Conservation (phyloP, 2,113 vertebrate species). For the Dicrurus megarhynchus region DNA sequence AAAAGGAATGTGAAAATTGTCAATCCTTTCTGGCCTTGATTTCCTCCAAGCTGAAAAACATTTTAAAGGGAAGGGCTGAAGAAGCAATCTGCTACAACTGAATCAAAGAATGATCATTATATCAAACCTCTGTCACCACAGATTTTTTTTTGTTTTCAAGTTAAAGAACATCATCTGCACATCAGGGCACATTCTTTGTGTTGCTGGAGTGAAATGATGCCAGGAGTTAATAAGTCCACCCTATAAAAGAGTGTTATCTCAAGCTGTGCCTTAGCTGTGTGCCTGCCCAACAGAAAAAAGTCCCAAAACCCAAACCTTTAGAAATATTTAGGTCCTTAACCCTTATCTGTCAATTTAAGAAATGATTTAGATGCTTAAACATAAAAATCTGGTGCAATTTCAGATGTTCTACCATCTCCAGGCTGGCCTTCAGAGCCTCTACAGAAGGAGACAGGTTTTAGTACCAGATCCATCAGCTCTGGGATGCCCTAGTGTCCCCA, state of each 20-base stretch:
- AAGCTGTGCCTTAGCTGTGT: not conserved
- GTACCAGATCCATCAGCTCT: not conserved
- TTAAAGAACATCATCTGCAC: not conserved
- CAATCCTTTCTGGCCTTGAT: not conserved
- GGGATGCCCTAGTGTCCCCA: not conserved
- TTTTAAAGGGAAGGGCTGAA: not conserved
- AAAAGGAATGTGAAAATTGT: not conserved
- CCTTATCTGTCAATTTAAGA: not conserved
- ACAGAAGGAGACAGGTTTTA: not conserved
- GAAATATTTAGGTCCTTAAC: not conserved
- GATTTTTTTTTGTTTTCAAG: not conserved
- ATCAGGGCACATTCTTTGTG: not conserved
- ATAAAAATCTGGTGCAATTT: not conserved
- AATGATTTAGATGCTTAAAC: not conserved
- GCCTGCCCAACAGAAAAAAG: not conserved
- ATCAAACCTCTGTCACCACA: not conserved
- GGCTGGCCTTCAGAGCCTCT: not conserved
- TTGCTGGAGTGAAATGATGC: not conserved
- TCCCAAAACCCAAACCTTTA: not conserved
- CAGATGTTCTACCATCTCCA: not conserved
- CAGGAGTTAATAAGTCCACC: not conserved
- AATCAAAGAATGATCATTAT: not conserved
- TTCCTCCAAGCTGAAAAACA: not conserved
- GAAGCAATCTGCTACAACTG: not conserved
- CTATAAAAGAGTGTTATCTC: not conserved